Base-by-base conservation (phyloP, 2,113 vertebrate genomes). In the Triplophysa dalaica region DNA sequence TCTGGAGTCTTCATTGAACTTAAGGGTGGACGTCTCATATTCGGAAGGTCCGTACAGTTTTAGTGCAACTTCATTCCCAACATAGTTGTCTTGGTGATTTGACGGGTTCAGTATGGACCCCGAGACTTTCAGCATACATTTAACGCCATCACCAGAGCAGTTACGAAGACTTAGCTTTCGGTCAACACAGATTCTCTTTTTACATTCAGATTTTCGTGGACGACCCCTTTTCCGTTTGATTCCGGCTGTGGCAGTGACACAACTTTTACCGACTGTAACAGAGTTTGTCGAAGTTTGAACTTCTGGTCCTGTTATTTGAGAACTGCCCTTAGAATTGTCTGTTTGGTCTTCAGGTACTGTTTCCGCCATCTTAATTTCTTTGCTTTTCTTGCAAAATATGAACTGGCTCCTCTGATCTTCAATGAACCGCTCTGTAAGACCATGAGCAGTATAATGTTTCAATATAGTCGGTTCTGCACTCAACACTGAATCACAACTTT, bases 361-460 rank as follows among this genome's bases (percentile, higher is more conserved):
- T 83, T 87, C 86, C 0, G 91, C 91, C n/a, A 86, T 87, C 19
- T 88, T 86, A n/a, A 85, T 68, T 13, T 93, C 90, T 84, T 94
- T 96, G 78, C 87, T 91, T 62, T 85, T 95, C 91, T 95, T 98
- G 86, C 94, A 99, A 50, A 96, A 95, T 88, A 99, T 95, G 76
- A 99, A 95, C 85, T 96, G 93, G 87, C 93, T 94, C 79, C 95
- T 94, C 79, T 96, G 96, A 77, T 97, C 95, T 85, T 95, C 93
- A 72, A 96, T 96, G 90, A 95, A 97, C 70, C 94, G 91, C 87
- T 98, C 97, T 69, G 95, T 93, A 85, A 99, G 93, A 74, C 98
- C 98, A 78, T 99, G 98, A 86, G 95, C 97, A 84, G 94, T 95
- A 66, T 99, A 99, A 92, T 99, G 98, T 82, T 95, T 95, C 82